These are phyloP conservation scores for Epinephelus cyanopodus DNA, from an alignment of 2,113 vertebrate genomes.

Conservation along the genomic window DNA sequence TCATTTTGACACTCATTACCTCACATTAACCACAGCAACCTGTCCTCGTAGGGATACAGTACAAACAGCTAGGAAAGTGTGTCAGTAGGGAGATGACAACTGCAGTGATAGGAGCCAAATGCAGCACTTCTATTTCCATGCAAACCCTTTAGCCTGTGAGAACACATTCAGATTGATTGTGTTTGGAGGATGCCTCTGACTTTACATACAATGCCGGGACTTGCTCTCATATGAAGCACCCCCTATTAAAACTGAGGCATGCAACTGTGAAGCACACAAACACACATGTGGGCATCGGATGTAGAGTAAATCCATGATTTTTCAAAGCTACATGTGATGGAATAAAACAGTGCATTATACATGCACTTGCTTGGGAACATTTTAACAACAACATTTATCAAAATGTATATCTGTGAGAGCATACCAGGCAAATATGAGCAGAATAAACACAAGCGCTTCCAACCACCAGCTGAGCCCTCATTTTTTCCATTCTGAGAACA, in stretches of 20 bases:
- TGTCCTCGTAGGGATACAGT: neutral
- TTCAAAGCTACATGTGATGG: neutral
- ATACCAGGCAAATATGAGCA: neutral
- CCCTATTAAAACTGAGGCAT: neutral
- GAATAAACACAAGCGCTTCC: neutral
- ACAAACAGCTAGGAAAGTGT: neutral
- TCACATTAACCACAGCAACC: neutral
- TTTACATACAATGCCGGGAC: neutral
- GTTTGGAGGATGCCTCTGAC: neutral
- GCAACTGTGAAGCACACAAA: constrained; percentile 6
- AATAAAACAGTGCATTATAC: neutral
- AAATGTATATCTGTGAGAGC: neutral
- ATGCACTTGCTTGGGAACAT: neutral
- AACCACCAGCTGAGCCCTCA: neutral
- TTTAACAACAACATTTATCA: neutral
- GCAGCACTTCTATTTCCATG: neutral
- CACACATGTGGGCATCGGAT: neutral
- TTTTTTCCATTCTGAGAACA: neutral
- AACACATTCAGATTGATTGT: neutral
- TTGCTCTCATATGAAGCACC: neutral
- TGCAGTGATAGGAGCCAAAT: neutral
- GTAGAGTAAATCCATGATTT: neutral
- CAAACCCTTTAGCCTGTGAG: neutral
- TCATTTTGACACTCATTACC: constrained; percentile 11
- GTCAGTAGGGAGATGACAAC: neutral